phyloP scores from a whole-genome alignment of 1,140 invertebrate species.

The Drosophila albomicans region DNA sequence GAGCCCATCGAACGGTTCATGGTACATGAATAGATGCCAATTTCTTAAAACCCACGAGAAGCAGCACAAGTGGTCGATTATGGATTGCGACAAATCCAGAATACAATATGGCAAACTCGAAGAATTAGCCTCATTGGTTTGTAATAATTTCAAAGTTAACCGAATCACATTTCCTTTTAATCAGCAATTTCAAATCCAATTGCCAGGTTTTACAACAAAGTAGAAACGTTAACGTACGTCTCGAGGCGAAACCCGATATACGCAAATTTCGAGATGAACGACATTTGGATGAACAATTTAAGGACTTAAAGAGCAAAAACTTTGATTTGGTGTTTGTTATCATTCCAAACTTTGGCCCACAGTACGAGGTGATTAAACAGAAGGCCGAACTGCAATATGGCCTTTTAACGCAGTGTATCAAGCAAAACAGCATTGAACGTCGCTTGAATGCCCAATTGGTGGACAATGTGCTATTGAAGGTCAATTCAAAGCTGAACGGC shows the following conservation, averaged over 20 bases:
- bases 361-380: slow-evolving; percentile 89
- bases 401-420: slow-evolving; percentile 93
- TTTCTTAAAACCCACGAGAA: slow-evolving; percentile 47
- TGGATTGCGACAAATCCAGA: slow-evolving; percentile 25
- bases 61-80: slow-evolving; percentile 70
- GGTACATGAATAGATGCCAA: slow-evolving; percentile 53
- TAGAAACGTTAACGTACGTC: slow-evolving; percentile 24
- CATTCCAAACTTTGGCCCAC: slow-evolving; percentile 85
- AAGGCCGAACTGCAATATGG: slow-evolving; percentile 90
- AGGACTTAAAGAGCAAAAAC: slow-evolving; percentile 48
- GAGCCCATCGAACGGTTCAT: slow-evolving; percentile 52
- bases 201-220: slow-evolving; percentile 11
- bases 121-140: slow-evolving; percentile 33
- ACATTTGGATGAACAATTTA: slow-evolving; percentile 46
- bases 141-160: not conserved
- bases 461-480: slow-evolving; percentile 93
- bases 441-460: slow-evolving; percentile 84
- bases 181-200: not conserved
- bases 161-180: no score
- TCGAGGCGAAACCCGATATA: slow-evolving; percentile 44
- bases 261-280: slow-evolving; percentile 38
- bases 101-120: slow-evolving; percentile 28
- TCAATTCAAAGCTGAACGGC: slow-evolving; percentile 93
- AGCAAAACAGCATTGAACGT: slow-evolving; percentile 86
- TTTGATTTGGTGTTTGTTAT: slow-evolving; percentile 85